A percentile compares a stretch with the other conserved stretches of the same genome.
Conservation (phyloP, 2,888 invertebrate genomes). For the Parnassius glacialis region DNA sequence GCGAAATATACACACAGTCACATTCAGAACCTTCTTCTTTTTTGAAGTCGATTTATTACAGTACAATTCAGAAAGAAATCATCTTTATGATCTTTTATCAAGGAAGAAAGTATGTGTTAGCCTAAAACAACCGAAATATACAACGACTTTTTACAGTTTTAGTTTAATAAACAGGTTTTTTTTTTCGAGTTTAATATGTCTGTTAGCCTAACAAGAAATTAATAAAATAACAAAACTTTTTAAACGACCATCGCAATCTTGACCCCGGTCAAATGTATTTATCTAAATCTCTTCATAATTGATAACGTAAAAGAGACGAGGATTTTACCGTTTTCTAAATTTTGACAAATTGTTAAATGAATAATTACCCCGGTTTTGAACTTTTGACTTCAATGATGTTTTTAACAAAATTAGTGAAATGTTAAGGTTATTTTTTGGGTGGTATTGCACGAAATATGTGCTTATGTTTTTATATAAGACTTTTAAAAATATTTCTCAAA, state of each 20-base stretch:
- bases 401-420: background rate
- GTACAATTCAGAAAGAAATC: too few species aligned
- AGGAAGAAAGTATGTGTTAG: too few species aligned
- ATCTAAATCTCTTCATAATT: conserved; percentile 3
- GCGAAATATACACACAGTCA: too few species aligned
- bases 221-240: background rate
- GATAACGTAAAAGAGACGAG: conserved; percentile 8
- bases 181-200: too few species aligned
- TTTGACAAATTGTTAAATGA: conserved; percentile 4
- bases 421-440: background rate
- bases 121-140: background rate
- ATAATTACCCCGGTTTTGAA: conserved; percentile 4
- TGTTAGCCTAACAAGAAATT: too few species aligned
- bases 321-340: background rate
- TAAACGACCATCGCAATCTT: background rate
- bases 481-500: too few species aligned
- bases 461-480: too few species aligned
- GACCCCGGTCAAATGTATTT: conserved; percentile 4
- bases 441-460: too few species aligned
- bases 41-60: too few species aligned
- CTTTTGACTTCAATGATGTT: conserved; percentile 13
- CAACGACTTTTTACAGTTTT: background rate
- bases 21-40: too few species aligned
- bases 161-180: background rate
- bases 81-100: too few species aligned